These are phyloP conservation scores for Scolanthus callimorphus DNA, from an alignment of 92 coral and sea anemone genomes.

Conservation along the genomic window DNA sequence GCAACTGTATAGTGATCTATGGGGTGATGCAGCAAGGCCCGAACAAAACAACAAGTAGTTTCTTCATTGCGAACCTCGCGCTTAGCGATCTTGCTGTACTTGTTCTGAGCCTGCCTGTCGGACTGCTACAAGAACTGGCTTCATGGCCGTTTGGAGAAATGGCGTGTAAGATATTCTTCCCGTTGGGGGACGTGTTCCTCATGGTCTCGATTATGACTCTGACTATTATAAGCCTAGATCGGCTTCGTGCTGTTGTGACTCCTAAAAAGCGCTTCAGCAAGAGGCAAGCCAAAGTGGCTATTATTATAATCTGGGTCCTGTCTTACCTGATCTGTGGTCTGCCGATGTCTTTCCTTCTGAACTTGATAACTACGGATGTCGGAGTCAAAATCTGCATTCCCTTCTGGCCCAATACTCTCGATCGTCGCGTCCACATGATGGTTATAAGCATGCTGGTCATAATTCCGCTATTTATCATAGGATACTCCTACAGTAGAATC, in stretches of 20 bases:
- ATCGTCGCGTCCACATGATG: conserved; percentile 64
- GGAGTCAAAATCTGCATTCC: conserved; percentile 51
- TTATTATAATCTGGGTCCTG: conserved; percentile 59
- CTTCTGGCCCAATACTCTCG: conserved; percentile 49
- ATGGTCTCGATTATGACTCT: conserved; percentile 86
- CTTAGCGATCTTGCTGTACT: conserved; percentile 87
- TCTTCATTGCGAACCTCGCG: conserved; percentile 91
- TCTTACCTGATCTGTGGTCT: conserved; percentile 73
- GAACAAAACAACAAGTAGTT: conserved; percentile 81
- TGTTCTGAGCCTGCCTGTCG: conserved; percentile 84
- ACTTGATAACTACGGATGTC: conserved; percentile 32
- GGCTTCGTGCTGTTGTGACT: conserved; percentile 87
- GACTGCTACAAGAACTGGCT: conserved; percentile 75
- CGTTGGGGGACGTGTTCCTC: conserved; percentile 93
- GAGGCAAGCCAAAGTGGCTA: conserved; percentile 72
- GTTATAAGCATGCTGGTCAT: conserved; percentile 57
- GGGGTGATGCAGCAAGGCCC: conserved; percentile 93
- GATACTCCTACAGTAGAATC: conserved; percentile 54
- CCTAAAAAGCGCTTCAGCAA: conserved; percentile 87
- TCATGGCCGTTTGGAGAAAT: conserved; percentile 99
- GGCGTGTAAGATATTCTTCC: conserved; percentile 88
- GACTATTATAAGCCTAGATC: conserved; percentile 83
- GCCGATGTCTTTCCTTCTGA: conserved; percentile 70
- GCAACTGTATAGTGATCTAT: conserved; percentile 90
- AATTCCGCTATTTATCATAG: conserved; percentile 66